Conservation (phyloP, 2,113 vertebrate species). For the Ciconia stormi region DNA sequence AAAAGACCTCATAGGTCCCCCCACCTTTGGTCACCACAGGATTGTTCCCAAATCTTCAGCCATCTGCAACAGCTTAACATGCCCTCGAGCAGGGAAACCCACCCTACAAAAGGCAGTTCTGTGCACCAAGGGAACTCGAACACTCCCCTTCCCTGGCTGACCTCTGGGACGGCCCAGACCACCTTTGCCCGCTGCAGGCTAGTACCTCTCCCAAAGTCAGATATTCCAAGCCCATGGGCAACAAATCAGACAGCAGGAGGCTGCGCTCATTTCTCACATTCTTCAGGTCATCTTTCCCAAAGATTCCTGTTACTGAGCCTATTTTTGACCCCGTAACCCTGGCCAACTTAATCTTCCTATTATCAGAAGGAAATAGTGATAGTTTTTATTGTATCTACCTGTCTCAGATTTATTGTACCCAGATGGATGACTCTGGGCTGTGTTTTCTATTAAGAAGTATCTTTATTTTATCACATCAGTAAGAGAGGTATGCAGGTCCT, state of each 20-base stretch:
- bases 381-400: conserved; percentile 18
- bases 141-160: background rate
- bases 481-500: background rate
- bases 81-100: accelerated
- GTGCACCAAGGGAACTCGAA: background rate
- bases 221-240: background rate
- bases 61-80: background rate
- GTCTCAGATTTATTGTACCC: conserved; percentile 49
- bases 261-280: background rate
- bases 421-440: background rate
- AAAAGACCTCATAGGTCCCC: background rate
- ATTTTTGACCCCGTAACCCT: background rate
- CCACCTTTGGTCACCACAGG: background rate
- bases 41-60: background rate
- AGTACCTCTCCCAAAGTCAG: background rate
- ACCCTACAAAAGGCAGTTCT: background rate
- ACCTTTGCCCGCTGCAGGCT: background rate
- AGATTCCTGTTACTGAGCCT: background rate
- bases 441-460: conserved; percentile 34
- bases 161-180: background rate
- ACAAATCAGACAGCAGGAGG: background rate
- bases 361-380: conserved; percentile 10
- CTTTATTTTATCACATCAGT: conserved; percentile 32
- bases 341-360: background rate
- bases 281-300: background rate